phyloP scores from a whole-genome alignment of 1,140 invertebrate genomes.

The Rhopalosiphum maidis region DNA sequence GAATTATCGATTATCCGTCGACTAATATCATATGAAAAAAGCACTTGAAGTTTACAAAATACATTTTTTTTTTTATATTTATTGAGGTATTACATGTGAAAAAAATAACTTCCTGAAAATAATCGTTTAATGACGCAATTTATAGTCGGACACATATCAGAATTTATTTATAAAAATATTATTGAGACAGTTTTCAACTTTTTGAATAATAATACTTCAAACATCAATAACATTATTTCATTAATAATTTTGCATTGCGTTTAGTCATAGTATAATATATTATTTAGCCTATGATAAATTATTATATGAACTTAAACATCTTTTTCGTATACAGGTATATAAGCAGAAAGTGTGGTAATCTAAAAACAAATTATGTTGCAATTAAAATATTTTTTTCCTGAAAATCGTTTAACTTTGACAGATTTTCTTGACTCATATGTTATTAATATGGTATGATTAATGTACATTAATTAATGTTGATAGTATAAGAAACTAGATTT shows the following conservation, averaged over 20 bases:
- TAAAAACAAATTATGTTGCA: background rate
- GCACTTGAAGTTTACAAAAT: conserved; percentile 9
- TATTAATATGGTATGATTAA: background rate
- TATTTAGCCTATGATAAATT: background rate
- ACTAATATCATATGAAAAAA: conserved; percentile 12
- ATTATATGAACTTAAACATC: background rate
- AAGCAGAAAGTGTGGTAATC: background rate
- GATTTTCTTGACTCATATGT: background rate
- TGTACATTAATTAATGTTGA: background rate
- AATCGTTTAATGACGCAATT: background rate
- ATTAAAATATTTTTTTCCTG: background rate
- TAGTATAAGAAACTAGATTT: background rate
- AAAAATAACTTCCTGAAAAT: background rate
- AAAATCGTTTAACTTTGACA: background rate
- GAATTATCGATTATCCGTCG: conserved; percentile 20
- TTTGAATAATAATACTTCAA: background rate
- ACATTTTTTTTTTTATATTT: background rate
- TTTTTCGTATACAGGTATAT: background rate
- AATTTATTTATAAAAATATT: conserved; percentile 6
- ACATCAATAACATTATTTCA: background rate
- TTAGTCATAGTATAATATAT: background rate
- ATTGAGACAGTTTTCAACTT: conserved; percentile 4
- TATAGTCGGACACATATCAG: background rate
- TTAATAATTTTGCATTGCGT: background rate
- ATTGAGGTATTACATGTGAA: background rate